Evolutionary conservation across 2,797 vertebrate genomes (phyloP), one percentile per base, ranked within the genome.

Genomic region (Nyctalus aviator): DNA sequence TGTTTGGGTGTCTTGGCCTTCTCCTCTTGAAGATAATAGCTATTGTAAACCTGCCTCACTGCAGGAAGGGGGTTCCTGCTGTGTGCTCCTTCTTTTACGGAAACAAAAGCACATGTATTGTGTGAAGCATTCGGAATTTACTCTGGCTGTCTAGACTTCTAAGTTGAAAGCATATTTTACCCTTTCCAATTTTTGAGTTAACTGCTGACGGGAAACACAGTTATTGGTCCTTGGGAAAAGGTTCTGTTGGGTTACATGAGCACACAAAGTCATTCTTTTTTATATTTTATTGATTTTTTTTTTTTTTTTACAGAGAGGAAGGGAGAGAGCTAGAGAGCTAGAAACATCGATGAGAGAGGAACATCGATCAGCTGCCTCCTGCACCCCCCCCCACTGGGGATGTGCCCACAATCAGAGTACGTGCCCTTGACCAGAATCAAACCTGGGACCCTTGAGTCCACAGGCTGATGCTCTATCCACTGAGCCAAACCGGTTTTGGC

Each of bases 1-100:
- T 84, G 71, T 87, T 90, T 94, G 57, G 57, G 41, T 68, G 3
- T 66, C 37, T 62, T 55, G 21, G 15, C 64, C 32, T 18, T 44
- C 37, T 79, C 35, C 81, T 84, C 91, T 91, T 53, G 76, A 91
- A 92, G 64, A 53, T 66, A 79, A 91, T 41, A 77, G 82, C 62
- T 95, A 59, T 81, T 92, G 37, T 93, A 92, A 96, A 89, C 23
- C 79, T 82, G 66, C 30, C 55, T 93, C 92, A 4, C 79, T 15
- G 62, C 88, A 64, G 88, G 72, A 92, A 27, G 5, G 17, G 90
- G 64, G 44, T 44, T 82, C 78, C 92, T 72, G 83, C 44, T 21
- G n/a, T 13, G 32, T 35, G 15, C 20, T 35, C 9, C 13, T 92
- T 46, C 69, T 96, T 94, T 90, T 44, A 55, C 7, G 89, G 53